These are phyloP conservation scores for Trichosurus vulpecula DNA, from an alignment of 2,797 vertebrate genomes.

Conservation along the genomic window DNA sequence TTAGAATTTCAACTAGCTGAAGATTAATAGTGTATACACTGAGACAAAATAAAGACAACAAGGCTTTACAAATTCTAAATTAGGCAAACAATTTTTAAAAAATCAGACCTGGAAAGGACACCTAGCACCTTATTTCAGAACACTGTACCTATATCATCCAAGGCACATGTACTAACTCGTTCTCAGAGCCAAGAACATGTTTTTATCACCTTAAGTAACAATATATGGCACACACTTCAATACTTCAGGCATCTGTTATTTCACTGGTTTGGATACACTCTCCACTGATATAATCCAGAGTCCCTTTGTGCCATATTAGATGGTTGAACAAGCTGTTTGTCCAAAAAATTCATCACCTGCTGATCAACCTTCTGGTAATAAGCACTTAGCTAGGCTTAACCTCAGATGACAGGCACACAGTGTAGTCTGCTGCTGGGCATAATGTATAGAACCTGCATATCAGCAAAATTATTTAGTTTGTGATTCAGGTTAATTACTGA, in stretches of 20 bases:
- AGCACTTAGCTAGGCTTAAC: background rate
- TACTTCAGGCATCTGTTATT: background rate
- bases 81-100: background rate
- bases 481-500: background rate
- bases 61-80: background rate
- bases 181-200: background rate
- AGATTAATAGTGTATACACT: background rate
- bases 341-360: background rate
- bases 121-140: background rate
- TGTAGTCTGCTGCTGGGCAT: background rate
- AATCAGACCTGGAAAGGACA: background rate
- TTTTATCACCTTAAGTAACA: background rate
- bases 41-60: background rate
- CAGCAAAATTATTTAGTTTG: background rate
- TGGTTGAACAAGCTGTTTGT: background rate
- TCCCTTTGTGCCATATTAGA: background rate
- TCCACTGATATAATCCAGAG: background rate
- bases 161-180: background rate
- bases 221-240: background rate
- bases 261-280: background rate
- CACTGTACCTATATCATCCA: background rate
- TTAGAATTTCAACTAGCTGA: background rate
- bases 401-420: background rate
- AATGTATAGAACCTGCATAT: background rate
- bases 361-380: background rate